These are phyloP conservation scores for Drosophila paramelanica DNA, from an alignment of 2,888 invertebrate genomes.

Conservation along the genomic window DNA sequence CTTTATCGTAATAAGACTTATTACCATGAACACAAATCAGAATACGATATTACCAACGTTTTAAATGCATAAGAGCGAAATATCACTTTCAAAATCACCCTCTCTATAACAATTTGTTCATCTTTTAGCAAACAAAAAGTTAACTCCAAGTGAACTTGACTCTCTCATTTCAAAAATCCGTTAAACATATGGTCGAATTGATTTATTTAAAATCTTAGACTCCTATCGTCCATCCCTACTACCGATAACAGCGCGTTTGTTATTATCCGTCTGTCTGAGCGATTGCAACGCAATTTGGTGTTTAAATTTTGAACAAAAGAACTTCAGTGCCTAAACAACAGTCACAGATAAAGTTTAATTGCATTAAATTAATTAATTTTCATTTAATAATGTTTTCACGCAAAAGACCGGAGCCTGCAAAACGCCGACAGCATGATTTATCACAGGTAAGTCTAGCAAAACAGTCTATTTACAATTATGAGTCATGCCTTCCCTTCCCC, in stretches of 20 bases:
- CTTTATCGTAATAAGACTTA: too few species aligned
- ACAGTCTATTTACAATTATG: slow-evolving; percentile 59
- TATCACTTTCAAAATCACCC: too few species aligned
- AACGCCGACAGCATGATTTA: slow-evolving; percentile 81
- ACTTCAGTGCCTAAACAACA: slow-evolving; percentile 23
- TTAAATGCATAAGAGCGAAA: too few species aligned
- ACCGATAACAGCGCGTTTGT: slow-evolving; percentile 46
- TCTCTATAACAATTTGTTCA: too few species aligned
- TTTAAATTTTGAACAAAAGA: slow-evolving; percentile 22
- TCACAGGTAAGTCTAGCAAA: slow-evolving; percentile 78
- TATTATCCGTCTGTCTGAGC: slow-evolving; percentile 28
- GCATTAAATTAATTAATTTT: background rate
- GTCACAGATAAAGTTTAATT: slow-evolving; percentile 21
- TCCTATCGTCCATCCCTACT: slow-evolving; percentile 16
- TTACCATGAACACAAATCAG: too few species aligned
- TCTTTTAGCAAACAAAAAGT: too few species aligned
- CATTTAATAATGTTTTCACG: slow-evolving; percentile 78
- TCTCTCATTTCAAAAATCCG: too few species aligned
- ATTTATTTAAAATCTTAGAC: background rate
- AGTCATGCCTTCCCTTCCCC: slow-evolving; percentile 44
- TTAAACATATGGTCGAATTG: background rate
- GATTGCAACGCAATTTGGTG: slow-evolving; percentile 53
- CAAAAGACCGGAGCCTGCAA: slow-evolving; percentile 80
- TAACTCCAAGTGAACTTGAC: too few species aligned
- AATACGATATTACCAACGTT: too few species aligned